phyloP scores from a whole-genome alignment of 1,140 invertebrate genomes.

The Sminthurides bifidus region DNA sequence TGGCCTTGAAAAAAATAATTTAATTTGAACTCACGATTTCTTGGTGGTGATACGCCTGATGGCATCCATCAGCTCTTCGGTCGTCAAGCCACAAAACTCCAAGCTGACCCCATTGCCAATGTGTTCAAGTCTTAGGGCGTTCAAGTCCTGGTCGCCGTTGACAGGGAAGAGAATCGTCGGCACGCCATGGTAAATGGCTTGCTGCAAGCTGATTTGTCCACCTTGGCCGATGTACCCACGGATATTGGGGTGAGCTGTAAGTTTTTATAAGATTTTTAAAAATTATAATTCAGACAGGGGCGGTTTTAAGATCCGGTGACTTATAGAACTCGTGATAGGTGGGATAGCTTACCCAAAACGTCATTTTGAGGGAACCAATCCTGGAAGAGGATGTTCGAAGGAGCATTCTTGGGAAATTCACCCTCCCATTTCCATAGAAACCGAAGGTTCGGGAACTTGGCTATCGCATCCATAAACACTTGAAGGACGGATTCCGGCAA shows the following conservation, averaged over 20 bases:
- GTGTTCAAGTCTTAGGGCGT: background rate
- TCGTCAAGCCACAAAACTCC: slow-evolving; percentile 6
- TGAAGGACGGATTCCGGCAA: background rate
- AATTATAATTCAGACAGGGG: background rate
- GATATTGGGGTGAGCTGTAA: background rate
- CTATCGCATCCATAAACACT: slow-evolving; percentile 10
- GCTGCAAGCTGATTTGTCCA: background rate
- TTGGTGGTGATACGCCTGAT: too few species aligned
- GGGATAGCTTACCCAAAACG: slow-evolving; percentile 21
- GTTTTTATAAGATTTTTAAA: background rate
- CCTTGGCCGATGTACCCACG: background rate
- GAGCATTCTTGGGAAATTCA: slow-evolving; percentile 9
- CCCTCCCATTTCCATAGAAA: slow-evolving; percentile 31
- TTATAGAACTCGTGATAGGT: background rate
- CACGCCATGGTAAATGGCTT: slow-evolving; percentile 2
- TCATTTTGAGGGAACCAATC: slow-evolving; percentile 31
- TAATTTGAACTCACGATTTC: background rate
- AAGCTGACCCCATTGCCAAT: slow-evolving; percentile 1
- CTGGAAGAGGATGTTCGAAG: slow-evolving; percentile 20
- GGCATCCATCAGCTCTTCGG: too few species aligned
- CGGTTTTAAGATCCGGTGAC: background rate
- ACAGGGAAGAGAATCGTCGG: slow-evolving; percentile 20
- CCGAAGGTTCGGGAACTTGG: background rate
- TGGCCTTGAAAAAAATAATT: background rate
- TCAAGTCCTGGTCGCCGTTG: slow-evolving; percentile 13